Evolutionary conservation across 1,140 invertebrate genomes (phyloP), one percentile per base, ranked within the genome.

Genomic region (Hypsibius dujardini): DNA sequence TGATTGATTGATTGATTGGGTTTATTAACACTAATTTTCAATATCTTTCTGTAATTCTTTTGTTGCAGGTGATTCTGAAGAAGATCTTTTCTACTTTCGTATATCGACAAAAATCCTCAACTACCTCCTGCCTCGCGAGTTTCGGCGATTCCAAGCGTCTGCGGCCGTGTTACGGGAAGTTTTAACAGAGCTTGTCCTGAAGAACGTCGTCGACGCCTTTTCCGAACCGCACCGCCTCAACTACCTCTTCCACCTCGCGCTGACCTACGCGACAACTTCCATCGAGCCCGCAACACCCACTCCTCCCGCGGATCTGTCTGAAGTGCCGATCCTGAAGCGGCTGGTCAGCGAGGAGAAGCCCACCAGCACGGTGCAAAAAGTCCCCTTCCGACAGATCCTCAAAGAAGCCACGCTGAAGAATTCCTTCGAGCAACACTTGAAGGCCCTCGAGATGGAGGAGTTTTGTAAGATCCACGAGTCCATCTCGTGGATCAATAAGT

Each of bases 351-450:
- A 14, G 12, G 62, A 67, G 3, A 67, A 67, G 42, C 7, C 7
- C 3, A 12, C 62, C 3, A 67, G 62, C 42, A 67, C 62, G 7
- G 45, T 67, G 12, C 62, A 67, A 42, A 67, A 42, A 42, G 42
- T 67, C 12, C 7, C 62, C 3, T 42, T 67, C 3, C 12, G 42
- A 67, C 7, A 67, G 42, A 67, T 67, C 62, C 62, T 67, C 7
- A 67, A 67, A 67, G 62, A 67, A 42, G 3, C 62, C 62, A 3
- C 62, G 62, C 45, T 67, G 62, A 67, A 67, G 62, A 67, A 67
- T 42, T 14, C 42, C 3, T 67, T 67, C 42, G 62, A 67, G 62
- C 62, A 67, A 42, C 42, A 67, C 42, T 42, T 67, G 62, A 67
- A 67, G 45, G 62, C 7, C 7, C 7, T 14, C 12, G 42, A 42